A percentile compares a stretch with the other conserved stretches of the same genome.
Conservation (phyloP, 2,888 invertebrate genomes). For the Pedicia rivosa region DNA sequence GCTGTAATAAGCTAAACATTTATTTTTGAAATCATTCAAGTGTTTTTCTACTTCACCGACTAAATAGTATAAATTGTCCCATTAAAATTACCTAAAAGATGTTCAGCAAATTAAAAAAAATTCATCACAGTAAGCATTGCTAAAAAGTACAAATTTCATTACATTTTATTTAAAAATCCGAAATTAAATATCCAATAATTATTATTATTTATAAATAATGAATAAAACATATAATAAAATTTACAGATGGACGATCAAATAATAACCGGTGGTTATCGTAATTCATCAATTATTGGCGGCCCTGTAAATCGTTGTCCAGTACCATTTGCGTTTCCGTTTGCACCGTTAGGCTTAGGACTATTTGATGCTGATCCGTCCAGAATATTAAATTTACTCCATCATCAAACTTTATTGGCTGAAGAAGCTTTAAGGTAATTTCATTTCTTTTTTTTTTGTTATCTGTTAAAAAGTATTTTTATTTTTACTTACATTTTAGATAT, state of each 20-base stretch:
- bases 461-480: background rate
- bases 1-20: no score
- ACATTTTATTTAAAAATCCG: no score
- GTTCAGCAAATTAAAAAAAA: no score
- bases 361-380: slow-evolving; percentile 36
- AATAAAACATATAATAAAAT: no score
- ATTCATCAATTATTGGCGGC: slow-evolving; percentile 10
- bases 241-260: slow-evolving; percentile 13
- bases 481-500: slow-evolving; percentile 19
- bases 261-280: slow-evolving; percentile 14
- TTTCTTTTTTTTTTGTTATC: slow-evolving; percentile 1
- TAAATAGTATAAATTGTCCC: no score
- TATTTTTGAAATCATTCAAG: no score
- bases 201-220: no score
- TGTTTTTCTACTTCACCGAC: no score
- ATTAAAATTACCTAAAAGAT: no score
- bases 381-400: slow-evolving; percentile 37
- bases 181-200: no score
- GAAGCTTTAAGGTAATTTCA: slow-evolving; percentile 27
- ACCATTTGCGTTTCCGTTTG: slow-evolving; percentile 40
- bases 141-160: no score
- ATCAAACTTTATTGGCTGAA: slow-evolving; percentile 31
- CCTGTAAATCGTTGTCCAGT: slow-evolving; percentile 27
- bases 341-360: slow-evolving; percentile 31
- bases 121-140: no score